Evolutionary conservation across 2,797 vertebrate species (phyloP), one percentile per base, ranked within the genome.

Genomic region (Acanthiza pusilla): DNA sequence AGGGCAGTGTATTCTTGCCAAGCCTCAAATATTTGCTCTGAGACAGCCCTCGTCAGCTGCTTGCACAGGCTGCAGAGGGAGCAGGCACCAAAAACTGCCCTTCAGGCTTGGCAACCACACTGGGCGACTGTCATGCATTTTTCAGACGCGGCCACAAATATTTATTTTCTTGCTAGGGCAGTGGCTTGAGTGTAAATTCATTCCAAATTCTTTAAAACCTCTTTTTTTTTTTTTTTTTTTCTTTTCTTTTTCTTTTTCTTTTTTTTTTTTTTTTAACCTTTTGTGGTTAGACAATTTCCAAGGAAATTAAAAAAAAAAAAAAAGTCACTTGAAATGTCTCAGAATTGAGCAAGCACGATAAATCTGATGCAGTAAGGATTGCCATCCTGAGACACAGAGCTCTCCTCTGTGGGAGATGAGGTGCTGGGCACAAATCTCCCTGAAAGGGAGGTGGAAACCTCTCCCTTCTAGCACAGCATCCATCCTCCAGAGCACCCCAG

Each of bases 21-120:
- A 92, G 82, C 53, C 83, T 89, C 94, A 96, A 92, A 94, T 95
- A 93, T 91, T 95, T 96, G 80, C 91, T 93, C 47, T 77, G 84
- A 88, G 58, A n/a, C 63, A 72, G 74, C 66, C n/a, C 40, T 58
- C 10, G 1, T 78, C 84, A 96, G 87, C 72, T 97, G 82, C 75
- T 96, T 54, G 62, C 45, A 30, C 23, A 26, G 79, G 51, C 55
- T 89, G 63, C 83, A 67, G 42, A 54, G 27, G 48, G 42, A 27
- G 34, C 65, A 76, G 63, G 19, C 73, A 73, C 5, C 5, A 71
- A 85, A 94, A 62, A 11, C 84, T 87, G 74, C 79, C 38, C 26
- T 74, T 84, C 5, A 67, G 84, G 53, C 60, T 61, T 93, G 54
- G 63, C 61, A 87, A n/a, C 58, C 70, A 30, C 38, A 65, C 47